Evolutionary conservation across 1,140 invertebrate genomes (phyloP), one percentile per base, ranked within the genome.

Genomic region (Aethina tumida): DNA sequence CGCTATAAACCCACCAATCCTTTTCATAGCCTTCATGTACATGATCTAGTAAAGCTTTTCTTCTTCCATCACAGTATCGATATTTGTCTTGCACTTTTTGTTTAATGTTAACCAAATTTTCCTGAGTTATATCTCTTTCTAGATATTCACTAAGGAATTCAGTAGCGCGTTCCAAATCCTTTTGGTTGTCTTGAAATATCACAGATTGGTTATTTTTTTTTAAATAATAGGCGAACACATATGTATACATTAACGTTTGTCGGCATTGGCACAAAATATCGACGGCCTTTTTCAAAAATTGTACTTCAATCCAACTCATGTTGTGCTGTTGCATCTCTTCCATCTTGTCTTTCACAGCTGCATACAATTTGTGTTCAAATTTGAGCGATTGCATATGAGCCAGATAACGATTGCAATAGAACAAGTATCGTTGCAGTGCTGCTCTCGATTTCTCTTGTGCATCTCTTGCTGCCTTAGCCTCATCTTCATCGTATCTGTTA

Each of bases 321-420:
- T 79, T 80, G 47, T 79, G 77, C 45, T 81, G 77, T 52, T 82
- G 79, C 79, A 84, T 81, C 56, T 82, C 78, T 49, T 82, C 79
- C 80, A 83, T 84, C 56, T 83, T 83, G 40, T 73, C 66, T 50
- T 77, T 49, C 58, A 68, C 48, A 7, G 70, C 63, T 25, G 69
- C 67, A 49, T 75, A 74, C 4, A 77, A 52, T 64, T 82, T 82
- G 51, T 78, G 67, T 57, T 84, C 81, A 63, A 85, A 80, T 55
- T 79, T 79, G 36, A 84, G 65, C 43, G 74, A 77, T 58, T 83
- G 78, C 73, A 80, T 78, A 56, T 84, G 81, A 58, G 84, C 84
- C 71, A 81, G 77, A 58, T 87, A 83, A 30, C 95, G 82, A 69
- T 97, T 97, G 63, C 92, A 99, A 65, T 98, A 99, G 68, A 97